A percentile compares a stretch with the other conserved stretches of the same genome.
phyloP scores from a whole-genome alignment of 2,113 vertebrate species.

The Toxostoma redivivum region DNA sequence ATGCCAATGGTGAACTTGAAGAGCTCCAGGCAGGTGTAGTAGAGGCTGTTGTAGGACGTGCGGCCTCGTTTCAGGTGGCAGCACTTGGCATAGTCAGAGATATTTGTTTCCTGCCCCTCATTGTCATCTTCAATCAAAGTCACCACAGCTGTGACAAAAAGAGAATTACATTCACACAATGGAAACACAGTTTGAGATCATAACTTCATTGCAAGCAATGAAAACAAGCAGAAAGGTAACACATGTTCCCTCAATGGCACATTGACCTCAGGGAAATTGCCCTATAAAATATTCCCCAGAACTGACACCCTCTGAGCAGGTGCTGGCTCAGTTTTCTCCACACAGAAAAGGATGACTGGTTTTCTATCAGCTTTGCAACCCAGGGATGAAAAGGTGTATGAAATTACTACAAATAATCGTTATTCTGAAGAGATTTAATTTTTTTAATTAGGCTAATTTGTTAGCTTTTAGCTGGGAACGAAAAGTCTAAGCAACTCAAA shows the following conservation, averaged over 20 bases:
- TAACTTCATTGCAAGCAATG: neutral
- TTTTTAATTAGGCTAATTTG: neutral
- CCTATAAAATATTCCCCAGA: neutral
- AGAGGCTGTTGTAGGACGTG: slow-evolving; percentile 78
- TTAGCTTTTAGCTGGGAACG: neutral
- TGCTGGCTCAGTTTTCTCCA: neutral
- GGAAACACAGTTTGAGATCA: neutral
- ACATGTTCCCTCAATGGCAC: neutral
- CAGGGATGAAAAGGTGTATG: neutral
- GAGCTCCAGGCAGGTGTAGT: slow-evolving; percentile 88
- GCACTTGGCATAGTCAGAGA: neutral
- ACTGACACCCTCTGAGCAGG: neutral
- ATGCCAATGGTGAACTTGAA: slow-evolving; percentile 99
- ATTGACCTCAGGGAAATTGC: neutral
- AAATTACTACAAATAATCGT: neutral
- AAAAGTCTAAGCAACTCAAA: neutral
- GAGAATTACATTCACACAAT: neutral
- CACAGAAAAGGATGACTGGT: neutral
- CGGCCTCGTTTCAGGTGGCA: slow-evolving; percentile 7
- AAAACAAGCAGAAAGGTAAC: neutral
- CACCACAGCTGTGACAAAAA: slow-evolving; percentile 82
- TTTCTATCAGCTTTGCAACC: neutral
- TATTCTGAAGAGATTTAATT: neutral
- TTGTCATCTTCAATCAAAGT: slow-evolving; percentile 85
- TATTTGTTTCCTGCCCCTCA: slow-evolving; percentile 36